Percentiles rank a stretch among this genome's conserved stretches.
Conservation (phyloP, 2,888 invertebrate genomes). For the Meloe dianella region DNA sequence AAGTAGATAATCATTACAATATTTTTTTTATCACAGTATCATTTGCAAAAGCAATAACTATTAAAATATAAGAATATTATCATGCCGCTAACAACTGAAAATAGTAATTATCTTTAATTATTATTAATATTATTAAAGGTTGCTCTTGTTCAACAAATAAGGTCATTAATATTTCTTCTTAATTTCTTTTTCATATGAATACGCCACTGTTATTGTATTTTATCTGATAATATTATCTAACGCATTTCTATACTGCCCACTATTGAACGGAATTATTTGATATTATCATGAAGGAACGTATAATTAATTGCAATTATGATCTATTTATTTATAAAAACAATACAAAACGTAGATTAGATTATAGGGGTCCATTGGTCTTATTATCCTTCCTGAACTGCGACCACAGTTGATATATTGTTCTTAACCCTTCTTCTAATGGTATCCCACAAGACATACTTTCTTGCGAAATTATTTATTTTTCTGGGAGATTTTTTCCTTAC, state of each 20-base stretch:
- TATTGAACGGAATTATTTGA: background rate
- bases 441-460: too few species aligned
- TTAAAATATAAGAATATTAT: background rate
- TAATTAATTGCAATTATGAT: background rate
- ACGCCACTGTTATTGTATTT: background rate
- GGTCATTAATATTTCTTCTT: background rate
- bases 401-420: too few species aligned
- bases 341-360: too few species aligned
- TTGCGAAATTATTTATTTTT: too few species aligned
- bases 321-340: too few species aligned
- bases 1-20: background rate
- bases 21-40: background rate
- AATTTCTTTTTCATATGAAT: background rate
- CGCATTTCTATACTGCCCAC: background rate
- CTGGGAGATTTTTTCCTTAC: too few species aligned
- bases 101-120: background rate
- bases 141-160: background rate
- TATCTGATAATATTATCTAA: background rate
- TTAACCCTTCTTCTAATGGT: too few species aligned
- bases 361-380: too few species aligned
- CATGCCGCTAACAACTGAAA: background rate
- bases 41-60: constrained; percentile 2
- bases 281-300: background rate
- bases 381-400: too few species aligned
- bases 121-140: background rate